Percentiles rank a stretch among this genome's conserved stretches.
phyloP scores from a whole-genome alignment of 2,797 vertebrate species.

The Lophotriccus pileatus region DNA sequence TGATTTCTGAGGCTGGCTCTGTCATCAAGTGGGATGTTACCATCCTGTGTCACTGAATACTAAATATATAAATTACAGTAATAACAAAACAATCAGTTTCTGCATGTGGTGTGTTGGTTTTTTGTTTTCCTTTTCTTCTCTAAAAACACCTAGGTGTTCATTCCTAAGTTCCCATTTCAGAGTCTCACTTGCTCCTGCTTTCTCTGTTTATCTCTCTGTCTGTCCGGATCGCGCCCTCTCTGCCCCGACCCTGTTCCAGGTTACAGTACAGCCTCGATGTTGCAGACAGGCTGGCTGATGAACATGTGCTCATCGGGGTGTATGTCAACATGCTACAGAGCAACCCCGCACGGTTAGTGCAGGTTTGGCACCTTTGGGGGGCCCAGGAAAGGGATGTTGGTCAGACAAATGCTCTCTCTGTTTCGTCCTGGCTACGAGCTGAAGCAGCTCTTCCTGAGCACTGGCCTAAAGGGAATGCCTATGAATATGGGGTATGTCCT shows the following conservation, averaged over 20 bases:
- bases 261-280: conserved; percentile 96
- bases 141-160: background rate
- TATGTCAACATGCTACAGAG: conserved; percentile 97
- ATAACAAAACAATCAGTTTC: background rate
- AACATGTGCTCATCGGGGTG: conserved; percentile 97
- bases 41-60: background rate
- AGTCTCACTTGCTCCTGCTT: conserved; percentile 54
- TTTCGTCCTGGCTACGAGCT: background rate
- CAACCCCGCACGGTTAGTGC: conserved; percentile 94
- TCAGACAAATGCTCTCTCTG: background rate
- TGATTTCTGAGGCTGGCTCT: background rate
- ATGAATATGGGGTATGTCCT: background rate
- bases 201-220: conserved; percentile 68
- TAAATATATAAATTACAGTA: background rate
- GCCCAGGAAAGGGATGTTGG: conserved; percentile 16
- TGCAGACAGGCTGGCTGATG: conserved; percentile 98
- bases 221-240: conserved; percentile 71
- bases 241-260: conserved; percentile 81
- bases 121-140: background rate
- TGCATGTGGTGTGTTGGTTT: background rate
- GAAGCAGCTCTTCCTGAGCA: background rate
- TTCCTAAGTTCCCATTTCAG: conserved; percentile 45
- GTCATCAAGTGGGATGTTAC: background rate
- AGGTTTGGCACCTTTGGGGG: conserved; percentile 74
- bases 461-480: background rate